Percentiles rank a stretch among this genome's conserved stretches.
phyloP scores from a whole-genome alignment of 2,113 vertebrate species.

The Recurvirostra avosetta region DNA sequence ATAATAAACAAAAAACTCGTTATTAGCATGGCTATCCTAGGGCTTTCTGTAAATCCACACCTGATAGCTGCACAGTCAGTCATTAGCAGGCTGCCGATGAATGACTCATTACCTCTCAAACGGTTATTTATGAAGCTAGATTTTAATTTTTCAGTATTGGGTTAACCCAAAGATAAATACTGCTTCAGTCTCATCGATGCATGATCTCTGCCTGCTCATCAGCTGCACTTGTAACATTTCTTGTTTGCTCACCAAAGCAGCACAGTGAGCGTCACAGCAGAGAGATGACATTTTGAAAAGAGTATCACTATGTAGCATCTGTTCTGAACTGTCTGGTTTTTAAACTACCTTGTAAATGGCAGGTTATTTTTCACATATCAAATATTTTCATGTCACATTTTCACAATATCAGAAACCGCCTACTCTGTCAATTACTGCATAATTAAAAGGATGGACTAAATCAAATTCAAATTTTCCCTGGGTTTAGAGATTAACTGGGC shows the following conservation, averaged over 20 bases:
- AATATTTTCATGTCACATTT: not conserved
- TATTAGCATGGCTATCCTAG: not conserved
- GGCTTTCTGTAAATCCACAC: not conserved
- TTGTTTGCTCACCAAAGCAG: conserved; percentile 56
- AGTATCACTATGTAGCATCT: conserved; percentile 20
- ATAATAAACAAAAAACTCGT: not conserved
- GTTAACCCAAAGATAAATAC: conserved; percentile 3
- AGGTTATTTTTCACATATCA: conserved; percentile 44
- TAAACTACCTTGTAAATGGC: not conserved
- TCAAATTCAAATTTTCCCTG: not conserved
- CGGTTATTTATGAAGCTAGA: not conserved
- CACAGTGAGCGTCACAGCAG: conserved; percentile 22
- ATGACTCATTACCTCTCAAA: conserved; percentile 22
- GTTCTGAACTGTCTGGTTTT: not conserved
- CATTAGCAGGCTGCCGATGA: not conserved
- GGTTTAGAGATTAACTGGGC: not conserved
- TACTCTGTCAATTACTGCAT: not conserved
- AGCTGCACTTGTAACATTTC: conserved; percentile 8
- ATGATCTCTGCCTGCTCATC: conserved; percentile 24
- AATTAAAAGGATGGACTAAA: not conserved
- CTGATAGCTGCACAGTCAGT: not conserved
- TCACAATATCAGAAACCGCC: not conserved
- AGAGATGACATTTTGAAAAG: conserved; percentile 43
- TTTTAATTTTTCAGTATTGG: conserved; percentile 8
- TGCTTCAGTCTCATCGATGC: not conserved